A percentile compares a stretch with the other conserved stretches of the same genome.
These are phyloP conservation scores for Orthonychiurus folsomi DNA, from an alignment of 2,888 invertebrate genomes.

Conservation along the genomic window DNA sequence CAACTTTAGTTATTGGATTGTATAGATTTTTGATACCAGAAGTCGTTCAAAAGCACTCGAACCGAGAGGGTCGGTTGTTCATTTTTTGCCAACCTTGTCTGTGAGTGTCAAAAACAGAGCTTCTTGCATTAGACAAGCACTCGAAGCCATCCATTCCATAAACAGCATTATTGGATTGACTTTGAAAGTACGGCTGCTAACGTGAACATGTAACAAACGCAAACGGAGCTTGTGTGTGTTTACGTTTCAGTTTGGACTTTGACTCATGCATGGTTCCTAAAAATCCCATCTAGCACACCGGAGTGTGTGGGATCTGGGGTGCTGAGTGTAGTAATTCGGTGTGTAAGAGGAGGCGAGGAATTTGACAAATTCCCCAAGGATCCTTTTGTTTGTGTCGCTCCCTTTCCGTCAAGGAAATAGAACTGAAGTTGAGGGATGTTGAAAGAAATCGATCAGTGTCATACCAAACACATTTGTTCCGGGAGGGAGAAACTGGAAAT, in stretches of 20 bases:
- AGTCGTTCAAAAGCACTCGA: too few species aligned
- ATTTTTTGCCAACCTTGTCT: too few species aligned
- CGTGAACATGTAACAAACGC: neutral
- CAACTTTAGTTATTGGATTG: too few species aligned
- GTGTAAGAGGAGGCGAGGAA: too few species aligned
- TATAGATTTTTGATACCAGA: too few species aligned
- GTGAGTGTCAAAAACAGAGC: neutral
- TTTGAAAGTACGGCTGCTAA: too few species aligned
- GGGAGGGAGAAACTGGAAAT: neutral
- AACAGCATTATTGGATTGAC: neutral
- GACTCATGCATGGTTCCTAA: neutral
- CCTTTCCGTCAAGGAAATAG: neutral
- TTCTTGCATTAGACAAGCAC: neutral
- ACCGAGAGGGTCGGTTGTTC: too few species aligned
- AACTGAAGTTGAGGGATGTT: neutral
- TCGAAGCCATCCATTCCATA: neutral
- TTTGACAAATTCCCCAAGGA: neutral
- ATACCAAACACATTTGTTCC: neutral
- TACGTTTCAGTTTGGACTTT: neutral
- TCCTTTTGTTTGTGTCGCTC: neutral
- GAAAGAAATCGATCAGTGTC: constrained; percentile 1
- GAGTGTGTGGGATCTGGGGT: too few species aligned
- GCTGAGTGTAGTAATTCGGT: too few species aligned
- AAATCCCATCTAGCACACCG: too few species aligned
- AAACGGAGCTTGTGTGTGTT: neutral